phyloP scores from a whole-genome alignment of 2,797 vertebrate genomes.

The Lagocephalus sceleratus region DNA sequence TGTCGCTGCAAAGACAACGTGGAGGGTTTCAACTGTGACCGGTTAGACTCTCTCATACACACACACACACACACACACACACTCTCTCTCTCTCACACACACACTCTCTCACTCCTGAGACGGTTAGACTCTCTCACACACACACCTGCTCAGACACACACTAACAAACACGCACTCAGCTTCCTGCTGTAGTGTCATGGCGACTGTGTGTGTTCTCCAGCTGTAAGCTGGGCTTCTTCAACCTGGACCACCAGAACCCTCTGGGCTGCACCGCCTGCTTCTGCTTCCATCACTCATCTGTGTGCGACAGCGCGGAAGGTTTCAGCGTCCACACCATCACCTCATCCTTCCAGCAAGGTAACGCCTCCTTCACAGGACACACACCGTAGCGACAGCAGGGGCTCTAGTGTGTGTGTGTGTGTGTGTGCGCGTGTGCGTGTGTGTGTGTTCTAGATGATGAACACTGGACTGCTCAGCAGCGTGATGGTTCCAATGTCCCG shows the following conservation, averaged over 20 bases:
- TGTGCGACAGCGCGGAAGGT: slow-evolving; percentile 83
- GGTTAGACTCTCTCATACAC: slow-evolving; percentile 73
- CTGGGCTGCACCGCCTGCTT: slow-evolving; percentile 93
- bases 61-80: slow-evolving; percentile 12
- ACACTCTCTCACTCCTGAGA: slow-evolving; percentile 8
- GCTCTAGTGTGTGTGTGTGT: slow-evolving; percentile 7
- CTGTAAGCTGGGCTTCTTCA: slow-evolving; percentile 95
- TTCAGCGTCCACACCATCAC: slow-evolving; percentile 80
- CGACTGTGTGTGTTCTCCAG: slow-evolving; percentile 59
- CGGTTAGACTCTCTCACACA: slow-evolving; percentile 73
- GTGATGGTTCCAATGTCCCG: slow-evolving; percentile 77
- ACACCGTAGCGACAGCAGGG: background rate
- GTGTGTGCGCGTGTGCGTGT: slow-evolving; percentile 17
- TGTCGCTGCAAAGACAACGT: slow-evolving; percentile 93
- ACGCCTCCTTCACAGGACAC: slow-evolving; percentile 12
- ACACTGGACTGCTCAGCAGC: slow-evolving; percentile 85
- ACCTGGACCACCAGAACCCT: slow-evolving; percentile 85
- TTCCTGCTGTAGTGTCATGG: no score
- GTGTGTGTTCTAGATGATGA: slow-evolving; percentile 78
- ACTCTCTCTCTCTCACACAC: background rate
- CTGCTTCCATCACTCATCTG: slow-evolving; percentile 95
- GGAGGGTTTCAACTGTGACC: slow-evolving; percentile 94
- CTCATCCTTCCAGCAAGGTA: slow-evolving; percentile 84
- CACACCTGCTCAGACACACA: no score
- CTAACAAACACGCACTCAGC: no score